A percentile compares a stretch with the other conserved stretches of the same genome.
These are phyloP conservation scores for Epistrophella euchroma DNA, from an alignment of 2,888 invertebrate species.

Conservation along the genomic window DNA sequence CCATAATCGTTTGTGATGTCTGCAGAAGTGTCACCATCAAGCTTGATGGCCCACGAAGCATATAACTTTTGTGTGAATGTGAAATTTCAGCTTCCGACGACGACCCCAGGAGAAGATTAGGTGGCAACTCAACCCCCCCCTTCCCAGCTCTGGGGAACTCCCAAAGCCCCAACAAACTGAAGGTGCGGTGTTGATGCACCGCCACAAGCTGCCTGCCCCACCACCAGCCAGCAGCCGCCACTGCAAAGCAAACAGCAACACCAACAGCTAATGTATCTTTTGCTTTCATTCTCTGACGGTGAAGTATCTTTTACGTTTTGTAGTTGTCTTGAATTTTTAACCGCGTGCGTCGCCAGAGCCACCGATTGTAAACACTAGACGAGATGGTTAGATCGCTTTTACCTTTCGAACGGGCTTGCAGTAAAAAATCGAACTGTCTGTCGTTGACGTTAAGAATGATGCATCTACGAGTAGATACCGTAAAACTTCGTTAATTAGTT, in stretches of 20 bases:
- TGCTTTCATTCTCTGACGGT: conserved; percentile 35
- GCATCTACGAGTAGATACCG: conserved; percentile 9
- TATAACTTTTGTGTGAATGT: conserved; percentile 33
- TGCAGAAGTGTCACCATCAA: conserved; percentile 49
- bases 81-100: conserved; percentile 57
- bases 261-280: conserved; percentile 42
- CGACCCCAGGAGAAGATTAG: conserved; percentile 13
- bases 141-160: neutral
- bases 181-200: conserved; percentile 16
- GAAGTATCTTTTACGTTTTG: conserved; percentile 16
- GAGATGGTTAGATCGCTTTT: conserved; percentile 64
- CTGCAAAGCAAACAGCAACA: conserved; percentile 7
- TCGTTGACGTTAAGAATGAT: conserved; percentile 10
- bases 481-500: conserved; percentile 55
- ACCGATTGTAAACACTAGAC: conserved; percentile 67
- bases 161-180: conserved; percentile 4
- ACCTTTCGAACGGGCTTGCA: conserved; percentile 66
- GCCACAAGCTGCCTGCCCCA: conserved; percentile 9
- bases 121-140: neutral
- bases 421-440: conserved; percentile 46
- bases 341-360: conserved; percentile 32
- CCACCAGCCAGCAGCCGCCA: neutral
- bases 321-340: conserved; percentile 52
- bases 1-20: conserved; percentile 44
- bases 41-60: conserved; percentile 30